A percentile compares a stretch with the other conserved stretches of the same genome.
Conservation (phyloP, 1,140 invertebrate species). For the Anadara kagoshimensis region DNA sequence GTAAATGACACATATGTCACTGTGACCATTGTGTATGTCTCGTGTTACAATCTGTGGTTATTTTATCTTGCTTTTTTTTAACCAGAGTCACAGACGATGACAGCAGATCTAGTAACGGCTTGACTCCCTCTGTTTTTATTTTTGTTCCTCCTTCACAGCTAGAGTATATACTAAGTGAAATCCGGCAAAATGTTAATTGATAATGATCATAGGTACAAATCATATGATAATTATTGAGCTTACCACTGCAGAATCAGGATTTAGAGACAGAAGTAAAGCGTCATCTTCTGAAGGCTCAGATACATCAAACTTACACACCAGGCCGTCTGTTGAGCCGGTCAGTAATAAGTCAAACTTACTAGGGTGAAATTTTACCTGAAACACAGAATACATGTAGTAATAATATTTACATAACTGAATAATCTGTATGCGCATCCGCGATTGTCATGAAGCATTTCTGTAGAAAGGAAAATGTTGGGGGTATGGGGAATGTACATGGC, state of each 20-base stretch:
- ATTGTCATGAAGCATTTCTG: too few species aligned
- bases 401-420: background rate
- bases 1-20: too few species aligned
- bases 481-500: background rate
- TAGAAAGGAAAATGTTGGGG: background rate
- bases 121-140: too few species aligned
- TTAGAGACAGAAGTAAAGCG: conserved; percentile 86
- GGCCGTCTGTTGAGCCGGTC: conserved; percentile 87
- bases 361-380: conserved; percentile 84
- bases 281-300: conserved; percentile 85
- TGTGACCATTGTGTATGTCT: background rate
- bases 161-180: too few species aligned
- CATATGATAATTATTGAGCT: too few species aligned
- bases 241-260: conserved; percentile 88
- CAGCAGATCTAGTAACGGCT: too few species aligned
- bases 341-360: conserved; percentile 81
- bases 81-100: too few species aligned
- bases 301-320: conserved; percentile 91
- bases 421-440: background rate
- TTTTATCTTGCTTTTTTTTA: background rate
- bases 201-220: too few species aligned
- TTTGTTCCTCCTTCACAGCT: too few species aligned
- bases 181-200: too few species aligned
- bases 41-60: background rate
- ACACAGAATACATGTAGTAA: conserved; percentile 3